Base-by-base conservation (phyloP, 23 tunicate genomes). In the Styela plicata region DNA sequence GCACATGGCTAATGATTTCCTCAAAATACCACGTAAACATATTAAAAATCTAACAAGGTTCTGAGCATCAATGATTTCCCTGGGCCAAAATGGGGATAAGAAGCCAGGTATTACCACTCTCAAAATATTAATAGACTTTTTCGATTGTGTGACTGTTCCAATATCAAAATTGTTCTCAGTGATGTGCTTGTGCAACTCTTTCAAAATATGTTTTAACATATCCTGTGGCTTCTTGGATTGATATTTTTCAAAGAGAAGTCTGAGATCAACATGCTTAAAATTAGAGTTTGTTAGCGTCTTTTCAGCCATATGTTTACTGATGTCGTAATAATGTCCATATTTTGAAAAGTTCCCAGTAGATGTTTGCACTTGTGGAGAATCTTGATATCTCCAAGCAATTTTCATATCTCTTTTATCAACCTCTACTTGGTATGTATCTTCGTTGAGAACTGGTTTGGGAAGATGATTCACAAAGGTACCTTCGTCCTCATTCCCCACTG, bases 281-380 rank as follows among this genome's bases (percentile, higher is more conserved):
- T 44, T 52, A 0, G 83, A 73, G 24, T 76, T 76, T 16, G 68
- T 76, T n/a, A 88, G 25, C 63, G 33, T 20, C 16, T 23, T 28
- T 24, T 44, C 35, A 44, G 81, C 84, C 98, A 93, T 93, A 17
- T 73, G 73, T 52, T 78, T 53, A 29, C 85, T 93, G 34, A 93
- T 85, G 68, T 93, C 93, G 67, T 84, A 93, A 82, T 88, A 82
- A 67, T 93, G 98, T n/a, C 93, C 93, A 77, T 83, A 86, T 52
- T 82, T 88, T 17, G 89, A 79, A 10, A 33, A 66, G 24, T 80
- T 74, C 2, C 85, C 74, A 23, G 84, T 25, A 33, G 93, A 61
- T 24, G 83, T 77, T 69, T 82, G 37, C 24, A 37, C 73, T 33
- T 82, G 73, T n/a, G 93, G 89, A 53, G 79, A 29, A 35, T 74